A percentile compares a stretch with the other conserved stretches of the same genome.
Evolutionary conservation across 2,797 vertebrate genomes (phyloP).

Genomic region (Carduelis carduelis): DNA sequence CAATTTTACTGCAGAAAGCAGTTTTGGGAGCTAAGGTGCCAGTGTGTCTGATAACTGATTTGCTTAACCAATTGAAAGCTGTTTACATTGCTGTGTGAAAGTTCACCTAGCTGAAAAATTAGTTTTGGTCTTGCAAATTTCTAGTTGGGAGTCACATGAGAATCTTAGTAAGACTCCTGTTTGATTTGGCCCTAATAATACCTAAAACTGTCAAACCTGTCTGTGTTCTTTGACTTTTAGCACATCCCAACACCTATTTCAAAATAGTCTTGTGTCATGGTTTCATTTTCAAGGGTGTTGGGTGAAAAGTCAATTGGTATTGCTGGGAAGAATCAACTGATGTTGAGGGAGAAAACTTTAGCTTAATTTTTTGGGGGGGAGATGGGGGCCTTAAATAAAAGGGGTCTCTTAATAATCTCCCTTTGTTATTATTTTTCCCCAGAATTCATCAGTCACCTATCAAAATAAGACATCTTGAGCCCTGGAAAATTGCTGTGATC

Average conservation of each 20-base stretch:
- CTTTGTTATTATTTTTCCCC: background rate
- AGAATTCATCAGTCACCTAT: conserved; percentile 46
- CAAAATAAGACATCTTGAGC: conserved; percentile 45
- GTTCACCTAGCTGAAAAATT: background rate
- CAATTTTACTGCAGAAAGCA: background rate
- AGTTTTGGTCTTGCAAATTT: background rate
- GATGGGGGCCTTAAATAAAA: background rate
- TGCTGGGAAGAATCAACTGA: background rate
- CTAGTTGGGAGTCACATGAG: background rate
- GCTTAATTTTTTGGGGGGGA: rapidly evolving
- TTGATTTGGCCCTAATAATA: background rate
- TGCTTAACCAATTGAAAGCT: background rate
- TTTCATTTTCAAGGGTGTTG: conserved; percentile 3
- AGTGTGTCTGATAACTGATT: background rate
- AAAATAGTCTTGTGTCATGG: background rate
- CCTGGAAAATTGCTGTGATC: conserved; percentile 65
- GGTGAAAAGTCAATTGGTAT: background rate
- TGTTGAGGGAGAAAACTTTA: background rate
- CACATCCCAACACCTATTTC: background rate
- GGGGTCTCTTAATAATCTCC: background rate
- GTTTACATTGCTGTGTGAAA: background rate
- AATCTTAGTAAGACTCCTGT: background rate
- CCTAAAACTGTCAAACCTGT: background rate
- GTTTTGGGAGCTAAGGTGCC: background rate
- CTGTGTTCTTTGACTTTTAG: background rate